Evolutionary conservation across 2,797 vertebrate genomes (phyloP), one percentile per base, ranked within the genome.

Genomic region (Ceyx erithaca): DNA sequence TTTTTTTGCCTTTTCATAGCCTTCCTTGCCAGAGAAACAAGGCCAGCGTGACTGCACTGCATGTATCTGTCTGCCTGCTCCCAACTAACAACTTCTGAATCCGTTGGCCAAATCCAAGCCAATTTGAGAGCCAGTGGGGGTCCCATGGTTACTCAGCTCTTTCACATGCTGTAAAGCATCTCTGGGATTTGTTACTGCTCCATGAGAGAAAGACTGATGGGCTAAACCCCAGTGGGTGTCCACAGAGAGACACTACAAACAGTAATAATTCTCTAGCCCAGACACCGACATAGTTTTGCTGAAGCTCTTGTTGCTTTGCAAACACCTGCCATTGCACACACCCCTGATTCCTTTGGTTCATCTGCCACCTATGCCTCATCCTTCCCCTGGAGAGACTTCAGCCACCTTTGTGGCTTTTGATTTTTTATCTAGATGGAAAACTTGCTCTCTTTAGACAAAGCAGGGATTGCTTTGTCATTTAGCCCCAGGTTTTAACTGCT

Each of bases 1-100:
- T 62, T 57, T 49, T 16, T 10, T 1, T 4, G 3, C 37, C 51
- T 90, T 91, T 72, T 72, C 90, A 52, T 11, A 91, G 63, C 59
- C 37, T 81, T 59, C 48, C 67, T 79, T 57, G 67, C 80, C 85
- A 88, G 78, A 80, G n/a, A 93, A 95, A 94, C 10, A 75, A 94
- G 90, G 86, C 77, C 94, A 90, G 64, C 2, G 1, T 2, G 3
- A 76, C 41, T n/a, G 71, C 92, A 77, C 83, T 0, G 9, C 13
- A 2, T 82, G 92, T 4, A 14, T 72, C 75, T 17, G 16, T 79
- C 81, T 86, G 75, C 41, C 67, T 64, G 87, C 58, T 91, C 93
- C 85, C 25, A 4, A 2, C 57, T 83, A 86, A 90, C 80, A 79
- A 67, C 88, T 89, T 91, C 86, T 52, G 83, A 84, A 63, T 10